These are phyloP conservation scores for Poeciliopsis gracilis DNA, from an alignment of 2,797 vertebrate genomes.

Conservation along the genomic window DNA sequence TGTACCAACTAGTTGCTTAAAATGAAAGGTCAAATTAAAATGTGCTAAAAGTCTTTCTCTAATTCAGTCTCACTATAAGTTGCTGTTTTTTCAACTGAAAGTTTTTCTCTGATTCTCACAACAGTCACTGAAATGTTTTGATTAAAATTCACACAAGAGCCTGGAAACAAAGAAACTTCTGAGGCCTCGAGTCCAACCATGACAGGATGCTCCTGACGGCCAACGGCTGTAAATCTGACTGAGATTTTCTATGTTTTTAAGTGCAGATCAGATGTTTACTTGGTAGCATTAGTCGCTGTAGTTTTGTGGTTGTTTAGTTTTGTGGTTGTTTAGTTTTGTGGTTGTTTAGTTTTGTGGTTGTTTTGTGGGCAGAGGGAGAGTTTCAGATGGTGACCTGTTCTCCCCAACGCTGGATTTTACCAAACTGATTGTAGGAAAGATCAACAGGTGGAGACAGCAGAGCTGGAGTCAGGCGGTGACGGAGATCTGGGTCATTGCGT, in stretches of 20 bases:
- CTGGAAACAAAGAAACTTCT: neutral
- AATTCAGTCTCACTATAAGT: neutral
- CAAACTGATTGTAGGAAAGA: constrained; percentile 39
- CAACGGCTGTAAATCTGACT: too few species aligned
- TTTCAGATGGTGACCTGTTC: constrained; percentile 30
- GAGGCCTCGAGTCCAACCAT: neutral
- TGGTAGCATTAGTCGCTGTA: too few species aligned
- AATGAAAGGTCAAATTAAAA: neutral
- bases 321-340: constrained; percentile 11
- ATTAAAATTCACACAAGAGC: neutral
- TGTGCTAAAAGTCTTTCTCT: neutral
- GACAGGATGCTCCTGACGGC: neutral
- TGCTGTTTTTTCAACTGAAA: neutral
- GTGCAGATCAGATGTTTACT: too few species aligned
- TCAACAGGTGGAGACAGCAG: constrained; percentile 67
- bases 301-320: constrained; percentile 24
- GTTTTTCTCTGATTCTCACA: neutral
- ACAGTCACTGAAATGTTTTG: neutral
- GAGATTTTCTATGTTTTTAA: too few species aligned
- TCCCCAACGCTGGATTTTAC: constrained; percentile 46
- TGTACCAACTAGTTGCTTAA: neutral
- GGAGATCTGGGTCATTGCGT: constrained; percentile 32
- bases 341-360: constrained; percentile 35
- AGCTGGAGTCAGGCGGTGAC: constrained; percentile 46
- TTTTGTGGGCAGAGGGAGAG: constrained; percentile 28